Conservation (phyloP, 2,888 invertebrate species). For the Lacanobia wlatinum region DNA sequence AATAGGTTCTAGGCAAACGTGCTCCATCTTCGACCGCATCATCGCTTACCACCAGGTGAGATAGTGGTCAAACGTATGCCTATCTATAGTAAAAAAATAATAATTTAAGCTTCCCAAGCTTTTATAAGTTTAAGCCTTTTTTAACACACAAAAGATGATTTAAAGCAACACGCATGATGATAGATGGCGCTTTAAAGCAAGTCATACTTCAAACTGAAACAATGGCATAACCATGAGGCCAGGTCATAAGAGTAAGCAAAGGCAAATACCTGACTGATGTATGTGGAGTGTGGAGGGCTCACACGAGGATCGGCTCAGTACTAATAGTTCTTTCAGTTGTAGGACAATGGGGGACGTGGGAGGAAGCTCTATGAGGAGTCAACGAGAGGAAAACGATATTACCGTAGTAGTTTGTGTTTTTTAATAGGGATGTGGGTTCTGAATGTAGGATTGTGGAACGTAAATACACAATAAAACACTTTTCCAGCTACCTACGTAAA, state of each 20-base stretch:
- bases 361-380: constrained; percentile 47
- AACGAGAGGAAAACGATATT: constrained; percentile 59
- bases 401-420: neutral
- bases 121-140: too few species aligned
- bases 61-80: too few species aligned
- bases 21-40: too few species aligned
- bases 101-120: too few species aligned
- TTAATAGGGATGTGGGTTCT: neutral
- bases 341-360: constrained; percentile 69
- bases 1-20: too few species aligned
- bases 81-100: too few species aligned
- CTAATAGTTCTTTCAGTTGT: constrained; percentile 71
- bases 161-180: neutral
- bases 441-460: neutral
- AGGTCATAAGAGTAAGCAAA: constrained; percentile 22
- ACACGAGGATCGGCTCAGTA: constrained; percentile 59
- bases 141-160: too few species aligned
- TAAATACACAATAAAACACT: too few species aligned
- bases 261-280: constrained; percentile 12
- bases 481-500: too few species aligned
- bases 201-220: constrained; percentile 20
- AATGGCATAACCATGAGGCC: constrained; percentile 26
- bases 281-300: constrained; percentile 49
- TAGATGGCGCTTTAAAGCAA: neutral
- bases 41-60: too few species aligned